A percentile compares a stretch with the other conserved stretches of the same genome.
Evolutionary conservation across 2,888 invertebrate genomes (phyloP).

Genomic region (Phyto melanocephala): DNA sequence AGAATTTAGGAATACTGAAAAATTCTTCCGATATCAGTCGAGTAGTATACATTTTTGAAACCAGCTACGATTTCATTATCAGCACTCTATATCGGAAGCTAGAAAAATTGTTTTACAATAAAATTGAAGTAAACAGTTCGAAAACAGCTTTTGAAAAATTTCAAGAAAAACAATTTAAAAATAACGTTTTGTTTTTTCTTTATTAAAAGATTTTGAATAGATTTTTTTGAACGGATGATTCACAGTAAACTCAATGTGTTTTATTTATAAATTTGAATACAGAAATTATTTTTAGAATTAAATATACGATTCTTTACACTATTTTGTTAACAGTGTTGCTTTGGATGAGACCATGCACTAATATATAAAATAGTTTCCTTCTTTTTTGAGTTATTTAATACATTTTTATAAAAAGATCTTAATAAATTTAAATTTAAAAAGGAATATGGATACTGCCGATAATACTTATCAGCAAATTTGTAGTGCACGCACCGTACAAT

Average conservation of each 20-base stretch:
- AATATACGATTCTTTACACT: constrained; percentile 27
- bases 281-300: constrained; percentile 59
- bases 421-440: neutral
- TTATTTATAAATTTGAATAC: constrained; percentile 36
- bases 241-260: constrained; percentile 9
- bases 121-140: too few relatives aligned
- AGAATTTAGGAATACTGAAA: too few relatives aligned
- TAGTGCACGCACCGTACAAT: constrained; percentile 87
- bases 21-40: too few relatives aligned
- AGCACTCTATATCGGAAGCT: too few relatives aligned
- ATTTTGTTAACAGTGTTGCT: constrained; percentile 4
- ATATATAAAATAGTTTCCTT: neutral
- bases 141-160: too few relatives aligned
- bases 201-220: neutral
- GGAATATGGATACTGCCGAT: constrained; percentile 64
- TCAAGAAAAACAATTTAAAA: neutral
- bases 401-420: neutral
- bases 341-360: constrained; percentile 20
- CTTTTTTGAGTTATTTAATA: constrained; percentile 47
- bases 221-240: neutral
- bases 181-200: constrained; percentile 21
- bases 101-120: too few relatives aligned
- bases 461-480: constrained; percentile 83
- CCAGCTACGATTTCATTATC: too few relatives aligned
- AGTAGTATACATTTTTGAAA: too few relatives aligned